A percentile compares a stretch with the other conserved stretches of the same genome.
Conservation (phyloP, 2,888 invertebrate genomes). For the Pristionchus exspectatus region DNA sequence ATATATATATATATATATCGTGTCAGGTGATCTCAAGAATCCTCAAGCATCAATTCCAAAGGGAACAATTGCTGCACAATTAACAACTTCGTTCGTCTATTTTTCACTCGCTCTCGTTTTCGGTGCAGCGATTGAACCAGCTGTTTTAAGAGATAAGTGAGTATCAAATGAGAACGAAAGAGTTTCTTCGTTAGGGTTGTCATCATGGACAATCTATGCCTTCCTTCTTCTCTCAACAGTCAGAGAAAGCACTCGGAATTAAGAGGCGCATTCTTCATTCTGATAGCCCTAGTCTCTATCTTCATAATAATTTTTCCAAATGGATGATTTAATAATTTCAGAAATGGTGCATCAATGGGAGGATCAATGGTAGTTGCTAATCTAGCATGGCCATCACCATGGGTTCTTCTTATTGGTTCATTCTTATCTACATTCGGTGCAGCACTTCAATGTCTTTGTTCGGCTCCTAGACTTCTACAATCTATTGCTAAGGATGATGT, state of each 20-base stretch:
- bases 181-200: not conserved
- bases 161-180: constrained; percentile 73
- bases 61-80: constrained; percentile 96
- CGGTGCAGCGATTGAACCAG: constrained; percentile 92
- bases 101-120: constrained; percentile 89
- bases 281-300: too few species aligned
- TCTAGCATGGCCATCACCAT: constrained; percentile 98
- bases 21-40: constrained; percentile 89
- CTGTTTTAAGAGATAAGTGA: constrained; percentile 95
- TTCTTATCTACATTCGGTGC: constrained; percentile 98
- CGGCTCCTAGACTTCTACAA: constrained; percentile 85
- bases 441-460: constrained; percentile 84
- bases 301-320: too few species aligned
- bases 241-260: too few species aligned
- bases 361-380: constrained; percentile 96
- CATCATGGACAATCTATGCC: too few species aligned
- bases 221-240: too few species aligned
- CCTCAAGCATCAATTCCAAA: constrained; percentile 98
- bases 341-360: constrained; percentile 96
- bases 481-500: constrained; percentile 96
- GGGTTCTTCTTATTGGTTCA: constrained; percentile 94
- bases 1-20: too few species aligned
- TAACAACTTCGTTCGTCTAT: constrained; percentile 96
- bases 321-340: constrained; percentile 79
- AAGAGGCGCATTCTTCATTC: too few species aligned